Percentiles rank a stretch among this genome's conserved stretches.
Conservation (phyloP, 2,113 vertebrate genomes). For the Heterotilapia buettikoferi region DNA sequence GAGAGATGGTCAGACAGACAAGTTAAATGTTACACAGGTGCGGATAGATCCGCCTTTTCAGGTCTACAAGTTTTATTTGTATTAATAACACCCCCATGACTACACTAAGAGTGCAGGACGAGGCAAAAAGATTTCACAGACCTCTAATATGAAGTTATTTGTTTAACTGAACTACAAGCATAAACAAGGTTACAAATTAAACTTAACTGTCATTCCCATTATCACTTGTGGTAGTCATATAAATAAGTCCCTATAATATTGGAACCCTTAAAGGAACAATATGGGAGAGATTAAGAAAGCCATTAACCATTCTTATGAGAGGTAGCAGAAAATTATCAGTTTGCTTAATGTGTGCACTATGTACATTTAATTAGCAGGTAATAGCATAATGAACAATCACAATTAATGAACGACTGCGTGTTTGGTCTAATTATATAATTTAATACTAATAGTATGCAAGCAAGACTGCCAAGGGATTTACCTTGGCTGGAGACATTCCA, state of each 20-base stretch:
- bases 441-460: constrained; percentile 34
- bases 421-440: constrained; percentile 51
- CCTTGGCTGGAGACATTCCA: constrained; percentile 22
- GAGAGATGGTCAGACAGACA: constrained; percentile 2
- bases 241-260: neutral
- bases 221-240: neutral
- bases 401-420: constrained; percentile 52
- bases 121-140: neutral
- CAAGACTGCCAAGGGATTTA: constrained; percentile 30
- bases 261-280: constrained; percentile 23
- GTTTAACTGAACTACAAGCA: neutral
- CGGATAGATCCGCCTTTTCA: neutral
- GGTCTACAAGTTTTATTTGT: neutral
- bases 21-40: neutral
- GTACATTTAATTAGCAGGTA: constrained; percentile 54
- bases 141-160: neutral
- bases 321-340: constrained; percentile 34
- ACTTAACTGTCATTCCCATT: neutral
- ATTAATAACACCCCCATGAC: neutral
- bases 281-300: constrained; percentile 45
- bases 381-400: constrained; percentile 17
- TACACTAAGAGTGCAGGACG: neutral
- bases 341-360: constrained; percentile 37
- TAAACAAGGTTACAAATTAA: neutral
- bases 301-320: constrained; percentile 43